Conservation (phyloP, 2,113 vertebrate genomes). For the Emberiza fucata region DNA sequence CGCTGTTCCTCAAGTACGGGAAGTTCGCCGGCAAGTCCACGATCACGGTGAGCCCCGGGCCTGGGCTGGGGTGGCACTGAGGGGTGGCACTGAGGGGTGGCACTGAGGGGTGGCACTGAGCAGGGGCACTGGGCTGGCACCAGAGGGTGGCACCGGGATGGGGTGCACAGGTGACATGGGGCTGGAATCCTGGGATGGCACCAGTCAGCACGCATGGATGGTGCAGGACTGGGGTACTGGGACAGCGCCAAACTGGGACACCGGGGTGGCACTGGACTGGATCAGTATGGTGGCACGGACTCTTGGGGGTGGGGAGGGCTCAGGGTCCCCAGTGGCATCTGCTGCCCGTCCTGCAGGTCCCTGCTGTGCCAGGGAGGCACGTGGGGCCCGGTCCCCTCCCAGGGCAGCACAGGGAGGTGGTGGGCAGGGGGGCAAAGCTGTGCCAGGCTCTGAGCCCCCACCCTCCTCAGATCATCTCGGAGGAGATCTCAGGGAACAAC, state of each 20-base stretch:
- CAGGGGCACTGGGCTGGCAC: neutral
- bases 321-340: accelerated
- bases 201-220: neutral
- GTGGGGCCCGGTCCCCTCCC: neutral
- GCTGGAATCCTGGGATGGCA: neutral
- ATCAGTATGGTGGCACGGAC: neutral
- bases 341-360: neutral
- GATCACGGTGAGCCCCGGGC: conserved; percentile 80
- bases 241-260: neutral
- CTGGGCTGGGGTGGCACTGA: no score
- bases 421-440: neutral
- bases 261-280: neutral
- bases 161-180: neutral
- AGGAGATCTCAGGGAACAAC: conserved; percentile 94
- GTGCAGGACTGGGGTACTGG: neutral
- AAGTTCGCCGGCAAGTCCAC: conserved; percentile 92
- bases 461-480: conserved; percentile 80
- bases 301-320: neutral
- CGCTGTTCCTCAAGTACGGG: conserved; percentile 88
- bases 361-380: accelerated
- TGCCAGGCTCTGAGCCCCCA: accelerated
- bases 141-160: neutral
- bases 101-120: neutral
- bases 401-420: neutral
- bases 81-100: neutral